These are phyloP conservation scores for Deroptyus accipitrinus DNA, from an alignment of 2,113 vertebrate genomes.

Conservation along the genomic window DNA sequence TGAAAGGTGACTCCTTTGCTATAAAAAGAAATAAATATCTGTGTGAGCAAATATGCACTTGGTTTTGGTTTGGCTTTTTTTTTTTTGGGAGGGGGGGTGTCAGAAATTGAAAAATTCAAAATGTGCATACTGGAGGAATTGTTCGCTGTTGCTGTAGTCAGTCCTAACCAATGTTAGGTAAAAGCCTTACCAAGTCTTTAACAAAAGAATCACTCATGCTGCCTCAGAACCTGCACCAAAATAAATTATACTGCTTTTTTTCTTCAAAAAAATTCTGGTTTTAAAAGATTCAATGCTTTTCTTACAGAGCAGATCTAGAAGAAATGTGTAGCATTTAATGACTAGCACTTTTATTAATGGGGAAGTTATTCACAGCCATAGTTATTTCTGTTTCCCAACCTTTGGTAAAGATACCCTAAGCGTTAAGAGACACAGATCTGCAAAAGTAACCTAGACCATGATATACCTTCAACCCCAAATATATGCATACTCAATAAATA, in stretches of 20 bases:
- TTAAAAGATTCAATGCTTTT: not conserved
- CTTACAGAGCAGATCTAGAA: not conserved
- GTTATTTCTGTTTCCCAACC: not conserved
- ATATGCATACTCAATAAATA: not conserved
- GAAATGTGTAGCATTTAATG: not conserved
- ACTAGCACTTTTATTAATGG: not conserved
- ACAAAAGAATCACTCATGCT: not conserved
- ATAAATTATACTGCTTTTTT: not conserved
- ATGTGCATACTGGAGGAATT: not conserved
- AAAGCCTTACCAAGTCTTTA: not conserved
- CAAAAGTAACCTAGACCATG: not conserved
- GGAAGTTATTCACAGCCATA: not conserved
- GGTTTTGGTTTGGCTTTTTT: not conserved
- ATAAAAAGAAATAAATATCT: not conserved
- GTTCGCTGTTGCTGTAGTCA: not conserved
- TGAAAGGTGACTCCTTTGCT: not conserved
- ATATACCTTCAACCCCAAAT: not conserved
- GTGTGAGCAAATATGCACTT: not conserved
- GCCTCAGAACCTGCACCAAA: not conserved
- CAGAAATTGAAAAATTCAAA: not conserved
- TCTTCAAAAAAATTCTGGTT: not conserved
- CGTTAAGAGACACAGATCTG: not conserved
- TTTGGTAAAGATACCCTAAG: not conserved
- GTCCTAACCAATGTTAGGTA: not conserved
- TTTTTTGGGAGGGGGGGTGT: accelerated